Evolutionary conservation across 64 coral and sea anemone species (phyloP), one percentile per base, ranked within the genome.

Genomic region (Trachythela sp.): DNA sequence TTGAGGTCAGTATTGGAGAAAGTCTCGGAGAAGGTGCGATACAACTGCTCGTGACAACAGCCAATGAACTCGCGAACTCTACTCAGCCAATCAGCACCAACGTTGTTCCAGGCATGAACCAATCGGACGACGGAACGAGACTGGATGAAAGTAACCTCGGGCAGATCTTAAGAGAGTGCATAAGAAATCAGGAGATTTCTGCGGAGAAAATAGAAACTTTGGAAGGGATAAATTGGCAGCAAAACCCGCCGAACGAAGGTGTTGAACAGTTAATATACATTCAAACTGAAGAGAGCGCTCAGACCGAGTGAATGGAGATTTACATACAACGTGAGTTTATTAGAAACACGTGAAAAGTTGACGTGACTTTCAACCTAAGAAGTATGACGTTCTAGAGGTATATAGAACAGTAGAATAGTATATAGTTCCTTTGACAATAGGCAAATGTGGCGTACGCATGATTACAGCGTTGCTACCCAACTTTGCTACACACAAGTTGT

Each of bases 191-290:
- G 30, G 34, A 13, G 75, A 80, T 80, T 6, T 20, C 75, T n/a
- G 26, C 56, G 20, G 56, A 64, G 24, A 80, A 80, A 36, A 80
- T 80, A 4, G 75, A 80, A 4, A 80, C 75, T 9, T 39, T 80
- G 33, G 37, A 35, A 13, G 37, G 2, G 0, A 18, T 80, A 13
- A 80, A 80, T 37, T 80, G 75, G 75, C 75, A 80, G 75, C 31
- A 35, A 80, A 39, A 35, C 35, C 31, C 20, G 15, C 8, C 37
- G 31, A 15, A 30, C 2, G 75, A 80, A 14, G 30, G 15, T 1
- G 75, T 80, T 35, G 75, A 39, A 80, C 75, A 80, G 9, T 15
- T 80, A 7, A 80, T 39, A 29, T 80, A 80, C 30, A 80, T 80
- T 80, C 32, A 37, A 80, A 37, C 75, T 34, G 75, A 80, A 20